Evolutionary conservation across 2,888 invertebrate species (phyloP), one percentile per base, ranked within the genome.

Genomic region (Caenorhabditis uteleia): DNA sequence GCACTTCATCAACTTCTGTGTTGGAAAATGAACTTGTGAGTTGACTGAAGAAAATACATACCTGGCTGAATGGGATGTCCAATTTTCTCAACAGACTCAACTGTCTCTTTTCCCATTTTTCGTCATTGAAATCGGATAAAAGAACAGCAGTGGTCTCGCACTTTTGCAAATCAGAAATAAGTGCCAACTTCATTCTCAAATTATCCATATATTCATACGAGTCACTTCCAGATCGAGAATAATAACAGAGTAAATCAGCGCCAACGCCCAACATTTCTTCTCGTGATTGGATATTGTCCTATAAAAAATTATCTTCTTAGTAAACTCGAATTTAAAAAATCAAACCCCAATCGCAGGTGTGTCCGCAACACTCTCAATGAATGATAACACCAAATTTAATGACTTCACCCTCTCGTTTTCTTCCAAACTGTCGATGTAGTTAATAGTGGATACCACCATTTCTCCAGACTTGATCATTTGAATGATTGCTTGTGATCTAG

Each of bases 281-380:
- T 16, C 58, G 25, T 7, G 43, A n/a, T 12, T 7, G 8, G 10
- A 39, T 20, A 12, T 7, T 39, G 10, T 39, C 39, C 39, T 39
- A 10, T 8, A 39, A n/a, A 12, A 39, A 12, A 20, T 10, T n/a
- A 39, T 39, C 8, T 18, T n/a, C n/a, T 18, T 7, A 7, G 6
- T 39, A 7, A 39, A 29, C 31, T 29, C 7, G 7, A 29, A 10
- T 12, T 10, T 10, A 7, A 10, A 10, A 10, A 14, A 14, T 12
- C 7, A 10, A 29, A 12, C 44, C 7, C 27, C 26, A 1, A 57
- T 25, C n/a, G 43, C 57, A 3, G 58, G 57, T 10, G 53, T 44
- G n/a, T 64, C 49, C 12, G 64, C 64, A 18, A 58, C 49, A 3
- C 45, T 12, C 21, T 54, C 51, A 23, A 64, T 54, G 48, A 64